phyloP scores from a whole-genome alignment of 2,797 vertebrate genomes.

The Rhodeus uyekii region DNA sequence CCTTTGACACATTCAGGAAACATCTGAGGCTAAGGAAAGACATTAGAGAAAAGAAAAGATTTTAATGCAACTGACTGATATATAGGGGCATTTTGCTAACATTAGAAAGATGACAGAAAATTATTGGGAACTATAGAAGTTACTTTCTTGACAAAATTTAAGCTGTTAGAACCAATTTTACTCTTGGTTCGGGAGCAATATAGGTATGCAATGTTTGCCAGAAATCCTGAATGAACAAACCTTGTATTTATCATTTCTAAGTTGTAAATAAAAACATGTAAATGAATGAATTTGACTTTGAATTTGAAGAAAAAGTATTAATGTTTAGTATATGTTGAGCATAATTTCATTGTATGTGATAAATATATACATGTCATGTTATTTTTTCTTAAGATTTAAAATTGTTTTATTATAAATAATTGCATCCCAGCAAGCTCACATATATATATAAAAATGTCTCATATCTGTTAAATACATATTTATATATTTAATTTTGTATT shows the following conservation, averaged over 20 bases:
- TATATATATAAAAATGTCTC: too few relatives aligned
- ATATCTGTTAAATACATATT: too few relatives aligned
- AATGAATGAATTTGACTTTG: too few relatives aligned
- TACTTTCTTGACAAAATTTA: not conserved
- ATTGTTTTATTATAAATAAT: too few relatives aligned
- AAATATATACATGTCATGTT: too few relatives aligned
- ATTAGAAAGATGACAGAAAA: not conserved
- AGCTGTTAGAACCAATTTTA: not conserved
- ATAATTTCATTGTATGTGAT: not conserved
- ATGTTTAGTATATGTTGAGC: not conserved
- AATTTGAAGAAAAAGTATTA: not conserved
- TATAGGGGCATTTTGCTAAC: not conserved
- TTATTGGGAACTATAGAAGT: not conserved
- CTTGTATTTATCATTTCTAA: too few relatives aligned
- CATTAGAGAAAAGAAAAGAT: not conserved
- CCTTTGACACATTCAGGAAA: slow-evolving; percentile 24
- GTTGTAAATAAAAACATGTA: not conserved
- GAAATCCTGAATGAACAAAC: too few relatives aligned
- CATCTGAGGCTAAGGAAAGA: not conserved
- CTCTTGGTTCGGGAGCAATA: not conserved
- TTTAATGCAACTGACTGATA: not conserved
- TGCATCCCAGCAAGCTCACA: too few relatives aligned
- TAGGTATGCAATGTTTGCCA: not conserved
- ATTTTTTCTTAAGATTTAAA: too few relatives aligned
- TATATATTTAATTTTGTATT: not conserved